A percentile compares a stretch with the other conserved stretches of the same genome.
Conservation (phyloP, 2,888 invertebrate genomes). For the Mechanitis messenoides region DNA sequence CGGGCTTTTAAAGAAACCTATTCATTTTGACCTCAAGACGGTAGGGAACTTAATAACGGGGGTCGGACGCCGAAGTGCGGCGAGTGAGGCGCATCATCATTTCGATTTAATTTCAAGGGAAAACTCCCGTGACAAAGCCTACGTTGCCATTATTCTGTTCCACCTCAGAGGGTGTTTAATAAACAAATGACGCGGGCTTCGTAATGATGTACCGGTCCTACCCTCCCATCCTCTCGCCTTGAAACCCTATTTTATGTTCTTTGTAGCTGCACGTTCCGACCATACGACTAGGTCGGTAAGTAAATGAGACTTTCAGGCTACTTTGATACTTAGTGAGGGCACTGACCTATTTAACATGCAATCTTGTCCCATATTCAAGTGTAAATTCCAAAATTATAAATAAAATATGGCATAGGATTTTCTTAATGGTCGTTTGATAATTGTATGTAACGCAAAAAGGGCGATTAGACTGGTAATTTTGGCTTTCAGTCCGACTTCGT, state of each 20-base stretch:
- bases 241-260: conserved; percentile 56
- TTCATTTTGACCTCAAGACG: conserved; percentile 72
- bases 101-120: conserved; percentile 73
- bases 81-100: conserved; percentile 68
- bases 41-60: conserved; percentile 64
- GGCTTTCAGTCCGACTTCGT: conserved; percentile 34
- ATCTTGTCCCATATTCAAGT: not conserved
- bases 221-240: conserved; percentile 47
- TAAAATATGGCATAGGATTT: not conserved
- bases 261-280: conserved; percentile 34
- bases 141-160: conserved; percentile 69
- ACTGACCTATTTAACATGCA: conserved; percentile 1
- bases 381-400: not conserved
- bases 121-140: conserved; percentile 71
- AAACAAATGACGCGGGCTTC: conserved; percentile 71
- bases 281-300: conserved; percentile 15
- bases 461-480: conserved; percentile 30
- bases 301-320: conserved; percentile 21
- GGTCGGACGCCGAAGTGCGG: conserved; percentile 52
- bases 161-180: conserved; percentile 73
- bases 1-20: conserved; percentile 65
- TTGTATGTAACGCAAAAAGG: conserved; percentile 1
- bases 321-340: conserved; percentile 22
- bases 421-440: not conserved
- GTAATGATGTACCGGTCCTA: conserved; percentile 59